Base-by-base conservation (phyloP, 2,888 invertebrate genomes). In the Desoria tigrina region DNA sequence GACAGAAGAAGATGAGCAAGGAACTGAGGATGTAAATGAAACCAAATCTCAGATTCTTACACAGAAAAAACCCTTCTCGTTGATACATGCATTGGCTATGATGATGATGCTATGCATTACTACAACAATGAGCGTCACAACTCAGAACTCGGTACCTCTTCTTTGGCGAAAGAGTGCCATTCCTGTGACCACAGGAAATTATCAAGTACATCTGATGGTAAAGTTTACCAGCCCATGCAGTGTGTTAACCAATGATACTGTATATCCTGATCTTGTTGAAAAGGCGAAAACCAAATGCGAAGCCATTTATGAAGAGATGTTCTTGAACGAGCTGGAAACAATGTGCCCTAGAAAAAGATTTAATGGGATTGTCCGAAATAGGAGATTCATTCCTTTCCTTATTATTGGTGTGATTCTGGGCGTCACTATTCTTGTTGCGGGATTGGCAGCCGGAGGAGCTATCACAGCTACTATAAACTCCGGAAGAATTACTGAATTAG, bases 131-230 rank as follows among this genome's bases (percentile, higher is more conserved):
- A 18, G 9, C n/a, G 6, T 58, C 14, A 11, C 7, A 11, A 9
- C 11, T 18, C 18, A 23, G 16, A 61, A 37, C 32, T 2, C 11
- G 24, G 16, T n/a, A 6, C 65, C 56, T 4, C 18, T 56, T 23
- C 1, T 65, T 0, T 65, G 65, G 61, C 23, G 56, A 21, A 37
- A 6, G 45, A 45, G 45, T 2, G 1, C 42, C 1, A 24, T 24
- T 2, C 59, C 60, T 1, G n/a, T 65, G 11, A 37, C 60, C 4
- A 24, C n/a, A 2, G 65, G 60, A 23, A 42, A 32, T 32, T n/a
- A 14, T 26, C 11, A 7, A 53, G n/a, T 59, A 54, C 0, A 21
- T 1, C 26, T 49, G 2, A 28, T 28, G 23, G 27, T 61, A 0
- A 50, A 39, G 16, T 26, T 65, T 7, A 4, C 37, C 1, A 23